A percentile compares a stretch with the other conserved stretches of the same genome.
Evolutionary conservation across 2,113 vertebrate genomes (phyloP).

Genomic region (Boulengeromyrus knoepffleri): DNA sequence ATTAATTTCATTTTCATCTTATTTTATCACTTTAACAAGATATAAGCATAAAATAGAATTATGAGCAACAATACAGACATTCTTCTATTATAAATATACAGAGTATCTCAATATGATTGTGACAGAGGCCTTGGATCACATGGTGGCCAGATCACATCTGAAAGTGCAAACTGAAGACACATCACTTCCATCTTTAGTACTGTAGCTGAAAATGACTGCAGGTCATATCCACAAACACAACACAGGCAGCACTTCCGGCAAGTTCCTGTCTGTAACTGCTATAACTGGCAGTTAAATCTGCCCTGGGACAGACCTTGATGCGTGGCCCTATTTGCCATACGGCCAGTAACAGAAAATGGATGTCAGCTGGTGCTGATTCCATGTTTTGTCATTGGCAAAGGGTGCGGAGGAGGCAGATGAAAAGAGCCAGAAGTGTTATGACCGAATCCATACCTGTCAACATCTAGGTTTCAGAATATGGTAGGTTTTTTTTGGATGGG

Average conservation of each 20-base stretch:
- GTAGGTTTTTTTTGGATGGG: background rate
- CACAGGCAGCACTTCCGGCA: background rate
- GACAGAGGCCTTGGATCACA: background rate
- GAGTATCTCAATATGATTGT: background rate
- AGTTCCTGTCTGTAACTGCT: background rate
- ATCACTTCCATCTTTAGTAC: background rate
- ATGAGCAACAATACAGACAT: background rate
- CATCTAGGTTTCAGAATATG: background rate
- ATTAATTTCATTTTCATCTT: background rate
- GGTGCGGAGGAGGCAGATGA: background rate
- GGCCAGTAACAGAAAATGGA: background rate
- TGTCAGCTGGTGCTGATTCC: background rate
- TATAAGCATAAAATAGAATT: background rate
- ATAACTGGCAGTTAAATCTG: background rate
- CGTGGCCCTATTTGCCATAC: background rate
- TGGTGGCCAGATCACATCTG: background rate
- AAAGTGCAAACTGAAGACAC: background rate
- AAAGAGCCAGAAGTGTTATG: background rate
- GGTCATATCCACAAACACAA: background rate
- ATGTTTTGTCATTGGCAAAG: background rate
- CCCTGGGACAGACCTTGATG: background rate
- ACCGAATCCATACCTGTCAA: background rate
- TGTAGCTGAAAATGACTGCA: background rate
- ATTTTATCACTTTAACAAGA: background rate
- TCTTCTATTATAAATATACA: background rate